Percentiles rank a stretch among this genome's conserved stretches.
phyloP scores from a whole-genome alignment of 2,888 invertebrate species.

The Patella ulyssiponensis region DNA sequence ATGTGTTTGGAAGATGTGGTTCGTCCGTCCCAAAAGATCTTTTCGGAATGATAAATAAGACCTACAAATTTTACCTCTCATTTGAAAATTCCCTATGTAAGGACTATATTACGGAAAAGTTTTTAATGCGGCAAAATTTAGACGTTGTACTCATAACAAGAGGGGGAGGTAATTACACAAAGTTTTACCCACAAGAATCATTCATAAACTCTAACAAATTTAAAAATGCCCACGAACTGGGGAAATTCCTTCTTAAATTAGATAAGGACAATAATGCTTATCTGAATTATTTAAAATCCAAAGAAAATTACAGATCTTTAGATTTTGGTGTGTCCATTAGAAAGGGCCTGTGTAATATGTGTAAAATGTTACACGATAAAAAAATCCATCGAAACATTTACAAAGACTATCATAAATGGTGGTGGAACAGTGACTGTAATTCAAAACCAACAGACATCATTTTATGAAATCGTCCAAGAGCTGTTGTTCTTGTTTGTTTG shows the following conservation, averaged over 20 bases:
- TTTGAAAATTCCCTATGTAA: conserved; percentile 39
- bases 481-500: no score
- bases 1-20: conserved; percentile 35
- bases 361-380: neutral
- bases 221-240: conserved; percentile 20
- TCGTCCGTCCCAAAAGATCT: neutral
- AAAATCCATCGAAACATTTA: no score
- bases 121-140: conserved; percentile 18
- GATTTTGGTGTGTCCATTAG: neutral
- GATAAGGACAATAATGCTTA: neutral
- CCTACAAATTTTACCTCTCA: conserved; percentile 36
- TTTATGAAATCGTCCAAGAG: no score
- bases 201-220: conserved; percentile 23
- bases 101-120: conserved; percentile 40
- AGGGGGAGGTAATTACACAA: conserved; percentile 33
- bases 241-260: conserved; percentile 14
- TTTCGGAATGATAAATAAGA: conserved; percentile 14
- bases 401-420: no score
- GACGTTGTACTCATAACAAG: conserved; percentile 31
- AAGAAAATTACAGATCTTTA: neutral
- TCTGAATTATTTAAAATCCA: neutral
- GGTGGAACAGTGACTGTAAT: no score
- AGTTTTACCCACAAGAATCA: conserved; percentile 20
- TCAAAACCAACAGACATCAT: no score
- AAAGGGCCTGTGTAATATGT: neutral